Evolutionary conservation across 1,140 invertebrate genomes (phyloP).

Genomic region (Anthonomus grandis): DNA sequence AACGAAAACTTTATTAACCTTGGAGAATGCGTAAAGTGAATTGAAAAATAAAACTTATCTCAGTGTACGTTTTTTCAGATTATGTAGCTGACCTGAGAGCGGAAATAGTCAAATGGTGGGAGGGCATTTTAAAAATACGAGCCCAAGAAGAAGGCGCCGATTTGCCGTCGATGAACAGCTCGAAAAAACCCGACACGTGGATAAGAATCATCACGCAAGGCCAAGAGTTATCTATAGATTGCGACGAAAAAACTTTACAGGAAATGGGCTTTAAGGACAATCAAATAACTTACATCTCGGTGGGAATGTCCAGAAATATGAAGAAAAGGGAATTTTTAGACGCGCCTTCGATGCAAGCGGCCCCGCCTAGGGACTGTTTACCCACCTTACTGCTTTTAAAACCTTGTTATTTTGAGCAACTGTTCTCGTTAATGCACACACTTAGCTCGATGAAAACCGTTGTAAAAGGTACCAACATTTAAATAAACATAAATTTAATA

Average conservation of each 20-base stretch:
- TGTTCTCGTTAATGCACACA: constrained; percentile 86
- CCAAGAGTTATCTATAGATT: constrained; percentile 89
- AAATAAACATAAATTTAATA: background rate
- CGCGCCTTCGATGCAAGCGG: constrained; percentile 71
- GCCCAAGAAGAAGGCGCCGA: constrained; percentile 15
- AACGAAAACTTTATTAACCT: background rate
- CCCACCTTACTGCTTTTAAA: constrained; percentile 81
- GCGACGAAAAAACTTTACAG: constrained; percentile 83
- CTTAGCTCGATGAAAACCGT: constrained; percentile 78
- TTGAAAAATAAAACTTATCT: no score
- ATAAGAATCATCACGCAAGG: constrained; percentile 91
- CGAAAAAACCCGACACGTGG: constrained; percentile 36
- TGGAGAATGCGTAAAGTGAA: no score
- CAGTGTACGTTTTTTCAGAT: no score
- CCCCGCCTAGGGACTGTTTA: constrained; percentile 76
- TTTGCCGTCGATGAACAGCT: background rate
- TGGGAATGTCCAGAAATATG: constrained; percentile 75
- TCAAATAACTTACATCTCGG: constrained; percentile 84
- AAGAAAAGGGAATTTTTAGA: constrained; percentile 68
- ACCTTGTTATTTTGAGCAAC: constrained; percentile 83
- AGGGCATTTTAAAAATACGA: constrained; percentile 45
- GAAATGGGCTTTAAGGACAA: constrained; percentile 92
- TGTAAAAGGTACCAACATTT: constrained; percentile 51
- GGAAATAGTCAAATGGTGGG: constrained; percentile 92
- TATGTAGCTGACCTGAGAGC: constrained; percentile 86